Evolutionary conservation across 1,140 invertebrate species (phyloP), one percentile per base, ranked within the genome.

Genomic region (Nasonia giraulti): DNA sequence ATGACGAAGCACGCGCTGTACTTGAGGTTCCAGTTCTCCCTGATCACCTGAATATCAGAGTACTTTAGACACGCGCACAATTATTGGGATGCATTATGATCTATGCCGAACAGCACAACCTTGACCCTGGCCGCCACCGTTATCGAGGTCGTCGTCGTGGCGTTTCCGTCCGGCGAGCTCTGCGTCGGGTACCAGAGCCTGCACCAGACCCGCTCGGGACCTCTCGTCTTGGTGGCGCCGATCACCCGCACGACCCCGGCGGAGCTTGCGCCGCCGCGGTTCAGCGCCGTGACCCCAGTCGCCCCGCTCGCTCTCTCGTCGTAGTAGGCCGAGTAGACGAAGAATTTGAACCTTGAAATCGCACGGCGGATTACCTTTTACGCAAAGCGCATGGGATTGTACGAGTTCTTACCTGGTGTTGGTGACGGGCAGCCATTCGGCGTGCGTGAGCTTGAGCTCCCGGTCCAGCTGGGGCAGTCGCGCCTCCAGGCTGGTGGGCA

Each of bases 21-120:
- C 89, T 97, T 97, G 4, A 98, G 92, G 91, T 98, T 98, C 97
- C 97, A 99, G 91, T 98, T 98, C 92, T 99, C 98, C 40, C 97
- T 93, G 47, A 98, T 98, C 0, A 96, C 94, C 95, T 96, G 27
- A 27, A 27, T 2, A 27, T 27, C 27, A 27, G 27, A 27, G 27
- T 27, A 27, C 27, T 27, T 27, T 27, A 27, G 27, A 27, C 27
- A 27, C 27, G 27, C 1, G 27, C 27, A 1, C 27, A 27, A 27
- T 27, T 2, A 27, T 27, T 27, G 27, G 27, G 27, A 27, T 27
- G 27, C 27, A 2, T 27, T 1, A 27, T 27, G 27, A 27, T 27
- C 27, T 5, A 37, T 6, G 33, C 33, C 33, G 33, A 37, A 37
- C 0, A 3, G 33, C 33, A 6, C 33, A 66, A 97, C 96, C 95